Conservation (phyloP, 2,113 vertebrate species). For the Nibea coibor region DNA sequence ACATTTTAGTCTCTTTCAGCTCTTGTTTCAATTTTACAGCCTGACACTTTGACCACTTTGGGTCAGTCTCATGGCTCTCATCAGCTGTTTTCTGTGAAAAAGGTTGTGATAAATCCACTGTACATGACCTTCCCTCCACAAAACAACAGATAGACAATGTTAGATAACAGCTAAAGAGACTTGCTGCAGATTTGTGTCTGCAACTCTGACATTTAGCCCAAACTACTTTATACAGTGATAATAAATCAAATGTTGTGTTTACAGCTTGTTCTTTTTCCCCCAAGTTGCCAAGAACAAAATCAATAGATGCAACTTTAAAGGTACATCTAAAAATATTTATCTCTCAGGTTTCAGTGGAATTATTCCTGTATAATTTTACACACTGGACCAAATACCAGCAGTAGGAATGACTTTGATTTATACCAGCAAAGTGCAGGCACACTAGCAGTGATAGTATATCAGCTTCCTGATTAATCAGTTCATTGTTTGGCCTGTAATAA, state of each 20-base stretch:
- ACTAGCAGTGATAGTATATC: no score
- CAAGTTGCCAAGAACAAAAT: background rate
- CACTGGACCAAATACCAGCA: no score
- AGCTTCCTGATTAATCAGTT: no score
- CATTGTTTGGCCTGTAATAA: no score
- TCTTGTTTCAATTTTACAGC: background rate
- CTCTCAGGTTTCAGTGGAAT: background rate
- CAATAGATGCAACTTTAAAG: background rate
- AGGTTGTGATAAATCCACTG: background rate
- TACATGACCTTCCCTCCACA: background rate
- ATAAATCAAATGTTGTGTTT: background rate
- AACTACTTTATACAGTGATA: background rate
- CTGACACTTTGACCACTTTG: background rate
- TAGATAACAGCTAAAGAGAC: background rate
- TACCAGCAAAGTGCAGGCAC: no score
- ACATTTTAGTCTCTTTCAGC: background rate
- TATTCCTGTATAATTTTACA: background rate
- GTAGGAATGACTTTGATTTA: background rate
- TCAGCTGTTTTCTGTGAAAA: background rate
- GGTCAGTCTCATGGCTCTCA: background rate
- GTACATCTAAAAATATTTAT: background rate
- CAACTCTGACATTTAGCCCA: background rate
- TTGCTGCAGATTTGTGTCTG: background rate
- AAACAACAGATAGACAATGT: background rate
- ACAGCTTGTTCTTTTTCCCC: background rate